Evolutionary conservation across 2,797 vertebrate genomes (phyloP).

Genomic region (Phaenicophaeus curvirostris): DNA sequence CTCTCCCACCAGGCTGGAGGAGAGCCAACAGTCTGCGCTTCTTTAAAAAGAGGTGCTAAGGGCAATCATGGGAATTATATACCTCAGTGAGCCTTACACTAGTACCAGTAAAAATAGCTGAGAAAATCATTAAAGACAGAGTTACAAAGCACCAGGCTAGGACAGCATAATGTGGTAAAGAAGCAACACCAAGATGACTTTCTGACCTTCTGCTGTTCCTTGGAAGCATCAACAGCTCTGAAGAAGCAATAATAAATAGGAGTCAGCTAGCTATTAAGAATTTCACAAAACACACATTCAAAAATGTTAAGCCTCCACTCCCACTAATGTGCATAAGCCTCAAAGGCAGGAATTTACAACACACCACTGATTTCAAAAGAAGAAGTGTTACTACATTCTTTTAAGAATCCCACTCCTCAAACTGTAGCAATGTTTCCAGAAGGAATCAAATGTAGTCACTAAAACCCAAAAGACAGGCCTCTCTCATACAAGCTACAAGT

Average conservation of each 20-base stretch:
- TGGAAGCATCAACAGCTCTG: constrained; percentile 65
- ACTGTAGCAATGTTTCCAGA: neutral
- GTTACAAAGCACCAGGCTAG: constrained; percentile 70
- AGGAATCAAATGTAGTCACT: neutral
- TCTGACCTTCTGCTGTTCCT: constrained; percentile 64
- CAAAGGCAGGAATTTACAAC: neutral
- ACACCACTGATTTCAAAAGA: neutral
- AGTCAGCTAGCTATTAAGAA: neutral
- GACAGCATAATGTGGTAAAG: constrained; percentile 59
- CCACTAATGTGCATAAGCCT: neutral
- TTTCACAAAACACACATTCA: neutral
- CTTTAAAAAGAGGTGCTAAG: constrained; percentile 73
- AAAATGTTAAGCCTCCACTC: neutral
- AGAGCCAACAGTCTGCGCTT: constrained; percentile 59
- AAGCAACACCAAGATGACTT: constrained; percentile 62
- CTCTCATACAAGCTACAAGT: neutral
- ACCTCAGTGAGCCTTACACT: constrained; percentile 73
- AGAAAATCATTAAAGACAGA: constrained; percentile 72
- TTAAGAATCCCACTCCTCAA: neutral
- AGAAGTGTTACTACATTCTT: neutral
- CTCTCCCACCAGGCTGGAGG: constrained; percentile 51
- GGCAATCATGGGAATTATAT: constrained; percentile 78
- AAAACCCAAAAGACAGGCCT: neutral
- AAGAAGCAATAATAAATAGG: constrained; percentile 9
- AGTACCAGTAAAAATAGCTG: constrained; percentile 74